Conservation (phyloP, 2,113 vertebrate genomes). For the Osmerus eperlanus region DNA sequence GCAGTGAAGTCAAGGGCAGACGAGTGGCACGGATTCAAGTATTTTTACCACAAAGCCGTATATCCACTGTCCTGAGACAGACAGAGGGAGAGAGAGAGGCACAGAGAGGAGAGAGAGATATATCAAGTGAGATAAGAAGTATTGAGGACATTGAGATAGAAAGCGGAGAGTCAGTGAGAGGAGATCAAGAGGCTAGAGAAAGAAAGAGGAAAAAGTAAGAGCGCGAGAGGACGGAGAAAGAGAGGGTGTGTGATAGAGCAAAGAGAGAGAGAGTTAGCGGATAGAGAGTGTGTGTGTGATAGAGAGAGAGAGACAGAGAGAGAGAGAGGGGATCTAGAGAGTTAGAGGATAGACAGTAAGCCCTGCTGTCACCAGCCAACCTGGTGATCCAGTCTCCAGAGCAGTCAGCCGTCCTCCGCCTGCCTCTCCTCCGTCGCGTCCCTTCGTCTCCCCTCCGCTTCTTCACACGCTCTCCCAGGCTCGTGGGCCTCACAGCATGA, state of each 20-base stretch:
- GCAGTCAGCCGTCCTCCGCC: neutral
- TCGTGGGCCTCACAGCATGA: conserved; percentile 43
- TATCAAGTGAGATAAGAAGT: neutral
- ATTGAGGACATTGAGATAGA: neutral
- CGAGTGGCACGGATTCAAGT: conserved; percentile 81
- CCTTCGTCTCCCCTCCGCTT: conserved; percentile 15
- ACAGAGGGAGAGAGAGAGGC: conserved; percentile 20
- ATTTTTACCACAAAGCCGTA: conserved; percentile 84
- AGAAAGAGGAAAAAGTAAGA: no score
- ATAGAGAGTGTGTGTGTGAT: neutral
- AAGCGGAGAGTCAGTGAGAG: no score
- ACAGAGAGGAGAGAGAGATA: conserved; percentile 1
- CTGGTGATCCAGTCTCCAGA: neutral
- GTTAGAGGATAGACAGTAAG: conserved; percentile 36
- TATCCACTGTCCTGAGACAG: conserved; percentile 42
- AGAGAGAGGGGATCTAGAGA: conserved; percentile 20
- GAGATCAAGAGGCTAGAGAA: no score
- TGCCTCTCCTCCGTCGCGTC: neutral
- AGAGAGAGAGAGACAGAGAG: conserved; percentile 24
- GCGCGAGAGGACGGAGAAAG: no score
- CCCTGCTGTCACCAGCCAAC: conserved; percentile 36
- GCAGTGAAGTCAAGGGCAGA: conserved; percentile 66
- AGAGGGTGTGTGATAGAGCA: no score
- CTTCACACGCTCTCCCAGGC: neutral
- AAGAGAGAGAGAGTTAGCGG: neutral